Evolutionary conservation across 1,140 invertebrate species (phyloP).

Genomic region (Hylaeus volcanicus): DNA sequence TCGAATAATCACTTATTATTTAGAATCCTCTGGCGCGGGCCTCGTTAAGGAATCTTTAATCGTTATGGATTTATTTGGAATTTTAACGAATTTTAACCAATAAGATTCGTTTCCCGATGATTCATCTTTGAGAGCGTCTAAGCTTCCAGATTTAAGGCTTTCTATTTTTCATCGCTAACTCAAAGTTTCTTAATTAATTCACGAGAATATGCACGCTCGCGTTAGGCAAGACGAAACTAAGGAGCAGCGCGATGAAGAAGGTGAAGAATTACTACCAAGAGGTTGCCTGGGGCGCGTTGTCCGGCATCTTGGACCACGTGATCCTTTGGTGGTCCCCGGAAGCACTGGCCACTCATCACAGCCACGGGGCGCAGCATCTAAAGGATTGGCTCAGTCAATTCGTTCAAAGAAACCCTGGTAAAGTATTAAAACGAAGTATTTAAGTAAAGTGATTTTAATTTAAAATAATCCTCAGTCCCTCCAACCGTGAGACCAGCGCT

Average conservation of each 20-base stretch:
- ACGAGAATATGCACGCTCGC: neutral
- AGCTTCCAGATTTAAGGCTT: too few relatives aligned
- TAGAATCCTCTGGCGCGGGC: too few relatives aligned
- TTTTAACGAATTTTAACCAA: too few relatives aligned
- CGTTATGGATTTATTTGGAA: too few relatives aligned
- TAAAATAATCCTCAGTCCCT: conserved; percentile 79
- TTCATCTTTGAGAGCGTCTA: too few relatives aligned
- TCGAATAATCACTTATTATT: too few relatives aligned
- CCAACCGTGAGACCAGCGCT: conserved; percentile 84
- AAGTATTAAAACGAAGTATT: neutral
- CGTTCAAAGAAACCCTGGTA: conserved; percentile 65
- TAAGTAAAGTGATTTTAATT: neutral
- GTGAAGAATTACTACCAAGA: conserved; percentile 82
- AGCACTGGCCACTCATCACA: conserved; percentile 83
- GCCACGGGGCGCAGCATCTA: conserved; percentile 80
- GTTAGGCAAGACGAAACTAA: conserved; percentile 76
- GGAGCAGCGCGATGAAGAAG: conserved; percentile 78
- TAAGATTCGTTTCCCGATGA: too few relatives aligned
- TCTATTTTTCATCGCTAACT: too few relatives aligned
- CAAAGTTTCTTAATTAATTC: too few relatives aligned
- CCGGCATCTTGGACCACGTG: conserved; percentile 87
- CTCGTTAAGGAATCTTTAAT: too few relatives aligned
- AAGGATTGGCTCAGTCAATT: conserved; percentile 84
- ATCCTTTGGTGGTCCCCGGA: conserved; percentile 89
- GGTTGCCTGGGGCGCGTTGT: conserved; percentile 87